These are phyloP conservation scores for Mythimna ferrago DNA, from an alignment of 2,888 invertebrate species.

Conservation along the genomic window DNA sequence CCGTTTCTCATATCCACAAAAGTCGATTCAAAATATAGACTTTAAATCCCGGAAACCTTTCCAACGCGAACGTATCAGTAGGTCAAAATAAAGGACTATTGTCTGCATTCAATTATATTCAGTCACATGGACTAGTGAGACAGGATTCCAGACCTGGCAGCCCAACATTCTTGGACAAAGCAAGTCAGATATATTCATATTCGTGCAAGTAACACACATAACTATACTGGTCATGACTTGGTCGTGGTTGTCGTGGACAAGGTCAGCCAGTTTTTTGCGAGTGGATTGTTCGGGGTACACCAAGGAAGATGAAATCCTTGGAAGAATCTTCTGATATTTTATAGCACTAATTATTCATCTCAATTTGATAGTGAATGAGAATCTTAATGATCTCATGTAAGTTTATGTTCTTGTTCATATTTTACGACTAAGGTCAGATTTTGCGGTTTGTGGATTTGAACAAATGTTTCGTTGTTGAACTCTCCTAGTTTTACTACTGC, in stretches of 20 bases:
- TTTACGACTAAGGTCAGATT: background rate
- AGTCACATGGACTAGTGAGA: conserved; percentile 1
- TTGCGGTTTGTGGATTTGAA: no score
- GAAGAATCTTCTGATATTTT: conserved; percentile 41
- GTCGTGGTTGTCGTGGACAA: conserved; percentile 69
- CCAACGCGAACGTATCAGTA: background rate
- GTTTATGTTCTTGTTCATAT: conserved; percentile 11
- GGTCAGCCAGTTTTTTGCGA: conserved; percentile 78
- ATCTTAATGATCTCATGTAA: conserved; percentile 20
- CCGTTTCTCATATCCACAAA: background rate
- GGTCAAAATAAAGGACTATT: background rate
- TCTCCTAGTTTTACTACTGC: no score
- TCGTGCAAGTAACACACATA: conserved; percentile 31
- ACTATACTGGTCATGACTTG: conserved; percentile 52
- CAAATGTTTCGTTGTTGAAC: no score
- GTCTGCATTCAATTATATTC: background rate
- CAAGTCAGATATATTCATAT: conserved; percentile 38
- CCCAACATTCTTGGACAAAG: background rate
- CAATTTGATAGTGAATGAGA: conserved; percentile 36
- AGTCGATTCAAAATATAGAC: background rate
- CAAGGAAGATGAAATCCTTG: conserved; percentile 46
- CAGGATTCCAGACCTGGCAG: conserved; percentile 12
- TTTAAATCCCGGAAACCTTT: background rate
- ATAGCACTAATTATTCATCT: conserved; percentile 25
- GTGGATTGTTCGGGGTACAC: conserved; percentile 63